Percentiles rank a stretch among this genome's conserved stretches.
Evolutionary conservation across 2,888 invertebrate species (phyloP).

Genomic region (Malthinus seriepunctatus): DNA sequence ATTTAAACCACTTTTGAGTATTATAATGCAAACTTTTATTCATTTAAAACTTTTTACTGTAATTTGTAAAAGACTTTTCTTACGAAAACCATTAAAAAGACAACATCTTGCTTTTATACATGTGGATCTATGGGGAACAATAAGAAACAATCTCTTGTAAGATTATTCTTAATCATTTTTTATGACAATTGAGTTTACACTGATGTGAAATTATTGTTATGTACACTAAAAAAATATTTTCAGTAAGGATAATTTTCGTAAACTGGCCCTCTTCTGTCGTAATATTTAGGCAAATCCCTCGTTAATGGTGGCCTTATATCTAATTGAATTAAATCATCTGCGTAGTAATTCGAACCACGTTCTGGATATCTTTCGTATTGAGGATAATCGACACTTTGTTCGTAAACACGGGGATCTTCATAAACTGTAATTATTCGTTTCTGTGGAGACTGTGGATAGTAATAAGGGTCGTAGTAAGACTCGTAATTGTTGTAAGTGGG

Average conservation of each 20-base stretch:
- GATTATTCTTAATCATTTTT: slow-evolving; percentile 3
- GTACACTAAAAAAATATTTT: neutral
- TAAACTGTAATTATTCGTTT: slow-evolving; percentile 50
- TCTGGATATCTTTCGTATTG: slow-evolving; percentile 16
- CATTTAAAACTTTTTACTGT: no score
- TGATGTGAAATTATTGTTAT: neutral
- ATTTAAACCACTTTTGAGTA: no score
- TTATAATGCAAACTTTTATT: no score
- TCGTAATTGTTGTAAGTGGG: slow-evolving; percentile 21
- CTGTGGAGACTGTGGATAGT: slow-evolving; percentile 23
- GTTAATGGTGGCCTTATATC: slow-evolving; percentile 38
- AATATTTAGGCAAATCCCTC: slow-evolving; percentile 20
- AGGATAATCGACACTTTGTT: slow-evolving; percentile 21
- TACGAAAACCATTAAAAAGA: no score
- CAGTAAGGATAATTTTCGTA: slow-evolving; percentile 10
- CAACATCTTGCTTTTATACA: slow-evolving; percentile 1
- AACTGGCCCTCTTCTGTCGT: slow-evolving; percentile 5
- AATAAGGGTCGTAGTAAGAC: slow-evolving; percentile 22
- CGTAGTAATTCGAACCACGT: slow-evolving; percentile 28
- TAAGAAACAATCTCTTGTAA: slow-evolving; percentile 9
- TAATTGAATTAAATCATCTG: slow-evolving; percentile 39
- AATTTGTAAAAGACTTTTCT: no score
- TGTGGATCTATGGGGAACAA: slow-evolving; percentile 3
- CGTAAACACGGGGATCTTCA: slow-evolving; percentile 48
- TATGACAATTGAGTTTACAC: neutral